Evolutionary conservation across 53 echinoderm and acorn worm species (phyloP).

Genomic region (Temnopleurus reevesii): DNA sequence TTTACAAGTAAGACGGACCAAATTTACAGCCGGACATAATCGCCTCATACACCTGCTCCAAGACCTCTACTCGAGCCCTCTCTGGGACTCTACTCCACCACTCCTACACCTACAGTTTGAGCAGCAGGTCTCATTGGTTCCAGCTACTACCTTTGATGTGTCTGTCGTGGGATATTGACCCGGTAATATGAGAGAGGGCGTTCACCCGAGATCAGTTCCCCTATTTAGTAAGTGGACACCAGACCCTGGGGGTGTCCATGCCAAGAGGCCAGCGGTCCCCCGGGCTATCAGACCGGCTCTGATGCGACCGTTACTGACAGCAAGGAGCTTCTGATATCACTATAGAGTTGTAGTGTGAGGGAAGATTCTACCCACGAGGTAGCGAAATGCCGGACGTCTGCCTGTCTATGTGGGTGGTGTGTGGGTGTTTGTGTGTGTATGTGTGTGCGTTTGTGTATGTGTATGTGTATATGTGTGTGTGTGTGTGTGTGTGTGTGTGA

Average conservation of each 20-base stretch:
- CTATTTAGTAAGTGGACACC: constrained; percentile 23
- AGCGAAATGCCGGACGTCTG: not conserved
- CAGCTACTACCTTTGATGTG: no score
- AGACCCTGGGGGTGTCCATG: not conserved
- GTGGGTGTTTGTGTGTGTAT: not conserved
- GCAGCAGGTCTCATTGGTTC: no score
- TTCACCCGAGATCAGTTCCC: constrained; percentile 19
- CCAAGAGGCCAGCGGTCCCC: not conserved
- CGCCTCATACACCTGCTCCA: not conserved
- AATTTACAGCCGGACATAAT: no score
- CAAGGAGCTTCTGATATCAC: not conserved
- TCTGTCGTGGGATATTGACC: not conserved
- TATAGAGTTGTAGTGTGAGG: not conserved
- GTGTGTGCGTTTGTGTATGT: no score
- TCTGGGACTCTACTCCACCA: not conserved
- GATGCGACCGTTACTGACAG: not conserved
- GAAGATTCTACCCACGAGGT: not conserved
- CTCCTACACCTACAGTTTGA: no score
- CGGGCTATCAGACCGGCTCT: not conserved
- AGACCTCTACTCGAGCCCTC: not conserved
- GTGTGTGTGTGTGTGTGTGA: no score
- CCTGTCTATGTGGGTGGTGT: no score
- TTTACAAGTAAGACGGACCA: no score
- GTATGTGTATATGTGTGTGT: no score
- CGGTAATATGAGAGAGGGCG: not conserved